phyloP scores from a whole-genome alignment of 2,888 invertebrate species.

The Zaprionus obscuricornis region DNA sequence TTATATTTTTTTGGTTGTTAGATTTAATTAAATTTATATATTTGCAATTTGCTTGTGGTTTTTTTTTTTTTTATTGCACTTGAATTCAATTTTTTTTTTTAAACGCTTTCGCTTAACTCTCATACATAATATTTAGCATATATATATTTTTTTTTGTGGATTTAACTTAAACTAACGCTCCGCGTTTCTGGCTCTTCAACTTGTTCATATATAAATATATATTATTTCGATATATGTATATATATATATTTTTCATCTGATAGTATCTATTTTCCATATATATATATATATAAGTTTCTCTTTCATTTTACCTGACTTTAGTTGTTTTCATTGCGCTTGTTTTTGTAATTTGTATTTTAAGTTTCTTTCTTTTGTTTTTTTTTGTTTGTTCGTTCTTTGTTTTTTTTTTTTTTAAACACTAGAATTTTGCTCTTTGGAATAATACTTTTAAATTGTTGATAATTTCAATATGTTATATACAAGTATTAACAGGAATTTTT shows the following conservation, averaged over 20 bases:
- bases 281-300: constrained; percentile 30
- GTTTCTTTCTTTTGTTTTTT: constrained; percentile 2
- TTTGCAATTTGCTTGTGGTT: constrained; percentile 25
- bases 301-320: constrained; percentile 60
- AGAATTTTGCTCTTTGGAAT: constrained; percentile 62
- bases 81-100: constrained; percentile 37
- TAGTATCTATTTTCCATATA: constrained; percentile 12
- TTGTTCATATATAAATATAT: constrained; percentile 51
- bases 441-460: constrained; percentile 38
- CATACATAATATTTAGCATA: constrained; percentile 28
- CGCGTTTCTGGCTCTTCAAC: constrained; percentile 36
- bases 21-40: constrained; percentile 29
- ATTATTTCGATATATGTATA: constrained; percentile 30
- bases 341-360: not conserved
- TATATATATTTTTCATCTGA: constrained; percentile 48
- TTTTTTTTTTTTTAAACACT: constrained; percentile 31
- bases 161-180: constrained; percentile 42
- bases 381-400: constrained; percentile 5
- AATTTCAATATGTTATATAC: constrained; percentile 50
- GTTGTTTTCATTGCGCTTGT: constrained; percentile 57
- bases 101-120: constrained; percentile 34
- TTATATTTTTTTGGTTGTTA: no score
- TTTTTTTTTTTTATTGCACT: constrained; percentile 47
- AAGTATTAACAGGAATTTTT: constrained; percentile 58
- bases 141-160: not conserved